These are phyloP conservation scores for Dryoscopus gambensis DNA, from an alignment of 2,113 vertebrate genomes.

Conservation along the genomic window DNA sequence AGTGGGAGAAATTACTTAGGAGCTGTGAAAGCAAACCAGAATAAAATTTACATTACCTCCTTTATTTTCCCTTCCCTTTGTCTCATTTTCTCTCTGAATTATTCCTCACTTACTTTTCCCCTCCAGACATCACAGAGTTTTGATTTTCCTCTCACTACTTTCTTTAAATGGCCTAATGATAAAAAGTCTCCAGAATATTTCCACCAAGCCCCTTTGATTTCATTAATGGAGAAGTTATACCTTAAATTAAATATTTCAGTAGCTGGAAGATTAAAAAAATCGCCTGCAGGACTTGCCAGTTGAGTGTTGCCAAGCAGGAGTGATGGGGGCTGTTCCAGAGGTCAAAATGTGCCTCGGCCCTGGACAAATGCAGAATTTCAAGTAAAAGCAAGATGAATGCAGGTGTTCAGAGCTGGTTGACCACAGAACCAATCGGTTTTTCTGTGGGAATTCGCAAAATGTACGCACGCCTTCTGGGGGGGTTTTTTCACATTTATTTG, in stretches of 20 bases:
- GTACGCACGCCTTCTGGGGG: accelerated
- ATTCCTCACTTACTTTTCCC: neutral
- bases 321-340: neutral
- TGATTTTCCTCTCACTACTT: neutral
- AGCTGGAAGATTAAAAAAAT: neutral
- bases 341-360: neutral
- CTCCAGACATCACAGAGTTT: neutral
- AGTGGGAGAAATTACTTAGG: constrained; percentile 1
- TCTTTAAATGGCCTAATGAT: neutral
- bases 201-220: neutral
- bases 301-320: neutral
- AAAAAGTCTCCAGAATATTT: neutral
- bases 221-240: neutral
- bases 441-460: neutral
- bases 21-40: neutral
- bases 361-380: neutral
- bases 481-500: neutral
- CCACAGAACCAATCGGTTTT: neutral
- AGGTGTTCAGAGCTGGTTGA: neutral
- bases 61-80: neutral
- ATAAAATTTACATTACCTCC: neutral
- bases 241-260: neutral
- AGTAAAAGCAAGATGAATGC: neutral
- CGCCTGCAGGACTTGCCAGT: neutral
- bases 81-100: neutral